These are phyloP conservation scores for Lumbricus terrestris DNA, from an alignment of 2,888 invertebrate genomes.

Conservation along the genomic window DNA sequence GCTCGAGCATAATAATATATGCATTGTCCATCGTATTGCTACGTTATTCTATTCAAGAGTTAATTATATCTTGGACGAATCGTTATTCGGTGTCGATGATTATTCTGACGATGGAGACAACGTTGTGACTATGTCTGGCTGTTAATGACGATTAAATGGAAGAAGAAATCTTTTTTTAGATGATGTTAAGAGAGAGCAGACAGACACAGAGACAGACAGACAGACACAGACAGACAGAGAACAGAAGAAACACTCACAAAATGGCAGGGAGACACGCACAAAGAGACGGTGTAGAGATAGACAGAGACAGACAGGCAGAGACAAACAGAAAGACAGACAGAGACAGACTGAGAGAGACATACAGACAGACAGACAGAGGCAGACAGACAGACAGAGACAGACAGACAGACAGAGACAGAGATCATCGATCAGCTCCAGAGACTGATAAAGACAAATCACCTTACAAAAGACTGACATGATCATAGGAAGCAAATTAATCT, in stretches of 20 bases:
- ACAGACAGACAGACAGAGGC: not conserved
- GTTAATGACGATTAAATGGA: conserved; percentile 3
- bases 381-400: too few species aligned
- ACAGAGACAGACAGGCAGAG: too few species aligned
- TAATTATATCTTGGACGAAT: too few species aligned
- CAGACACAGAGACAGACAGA: not conserved
- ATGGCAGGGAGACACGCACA: not conserved
- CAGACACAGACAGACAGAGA: not conserved
- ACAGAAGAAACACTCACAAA: not conserved
- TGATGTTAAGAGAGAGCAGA: not conserved
- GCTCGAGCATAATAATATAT: too few species aligned
- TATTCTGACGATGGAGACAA: not conserved
- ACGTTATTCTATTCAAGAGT: too few species aligned
- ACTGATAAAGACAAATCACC: not conserved
- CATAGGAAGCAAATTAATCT: not conserved
- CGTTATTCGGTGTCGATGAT: too few species aligned
- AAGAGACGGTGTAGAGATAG: not conserved
- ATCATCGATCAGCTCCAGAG: not conserved
- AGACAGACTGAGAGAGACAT: too few species aligned
- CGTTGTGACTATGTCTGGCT: not conserved
- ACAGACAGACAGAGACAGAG: not conserved
- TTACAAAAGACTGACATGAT: too few species aligned
- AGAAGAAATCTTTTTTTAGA: not conserved
- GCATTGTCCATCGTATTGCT: too few species aligned
- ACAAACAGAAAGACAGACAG: too few species aligned